phyloP scores from a whole-genome alignment of 2,113 vertebrate genomes.

The Symphodus melops region DNA sequence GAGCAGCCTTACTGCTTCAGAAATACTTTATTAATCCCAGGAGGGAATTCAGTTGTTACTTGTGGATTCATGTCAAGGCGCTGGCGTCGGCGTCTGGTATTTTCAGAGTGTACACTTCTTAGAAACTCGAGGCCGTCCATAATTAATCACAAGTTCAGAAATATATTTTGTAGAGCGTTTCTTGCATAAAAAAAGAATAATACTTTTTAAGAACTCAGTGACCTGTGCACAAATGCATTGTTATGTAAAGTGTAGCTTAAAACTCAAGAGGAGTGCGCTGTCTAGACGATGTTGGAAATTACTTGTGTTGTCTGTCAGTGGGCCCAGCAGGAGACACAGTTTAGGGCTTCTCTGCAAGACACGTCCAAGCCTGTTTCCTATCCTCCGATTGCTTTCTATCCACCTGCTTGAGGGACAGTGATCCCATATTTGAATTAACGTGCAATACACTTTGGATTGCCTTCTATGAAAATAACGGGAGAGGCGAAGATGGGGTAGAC shows the following conservation, averaged over 20 bases:
- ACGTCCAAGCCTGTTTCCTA: conserved; percentile 23
- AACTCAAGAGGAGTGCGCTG: conserved; percentile 42
- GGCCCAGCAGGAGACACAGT: conserved; percentile 47
- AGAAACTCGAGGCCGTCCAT: conserved; percentile 9
- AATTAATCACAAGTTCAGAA: conserved; percentile 38
- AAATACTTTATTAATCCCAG: too few species aligned
- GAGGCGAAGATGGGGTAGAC: conserved; percentile 47
- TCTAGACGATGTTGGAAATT: conserved; percentile 40
- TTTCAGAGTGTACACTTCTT: neutral
- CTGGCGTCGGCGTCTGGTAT: conserved; percentile 7
- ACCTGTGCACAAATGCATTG: conserved; percentile 18
- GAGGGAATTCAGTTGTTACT: too few species aligned
- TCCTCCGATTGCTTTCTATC: conserved; percentile 49
- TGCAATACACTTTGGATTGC: conserved; percentile 57
- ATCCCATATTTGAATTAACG: conserved; percentile 68
- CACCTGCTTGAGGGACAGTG: conserved; percentile 41
- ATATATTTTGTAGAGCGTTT: conserved; percentile 1
- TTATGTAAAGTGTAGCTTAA: conserved; percentile 38
- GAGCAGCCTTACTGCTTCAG: conserved; percentile 12
- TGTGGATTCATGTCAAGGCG: conserved; percentile 46
- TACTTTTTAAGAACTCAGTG: conserved; percentile 1
- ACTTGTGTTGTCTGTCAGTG: conserved; percentile 52
- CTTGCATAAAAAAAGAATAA: conserved; percentile 30
- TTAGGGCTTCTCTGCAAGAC: conserved; percentile 42
- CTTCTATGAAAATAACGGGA: conserved; percentile 66